Base-by-base conservation (phyloP, 2,888 invertebrate genomes). In the Orchesella flavescens region DNA sequence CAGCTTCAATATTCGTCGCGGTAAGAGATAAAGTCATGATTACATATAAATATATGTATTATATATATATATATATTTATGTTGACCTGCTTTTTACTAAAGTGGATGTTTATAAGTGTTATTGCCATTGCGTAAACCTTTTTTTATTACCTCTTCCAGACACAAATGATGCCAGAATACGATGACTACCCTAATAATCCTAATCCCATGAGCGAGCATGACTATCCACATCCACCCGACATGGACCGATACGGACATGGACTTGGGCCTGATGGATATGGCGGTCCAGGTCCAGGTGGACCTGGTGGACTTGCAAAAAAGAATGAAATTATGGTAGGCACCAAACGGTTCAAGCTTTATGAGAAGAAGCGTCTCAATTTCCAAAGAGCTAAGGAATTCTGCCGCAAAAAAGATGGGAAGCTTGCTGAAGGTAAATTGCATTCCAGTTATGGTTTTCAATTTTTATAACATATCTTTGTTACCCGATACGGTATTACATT, bases 341-440 rank as follows among this genome's bases (percentile, higher is more conserved):
- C 75, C 23, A 88, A 87, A 49, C 69, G 84, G 15, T 88, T 85
- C 83, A 87, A 87, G 71, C 34, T 88, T n/a, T 88, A 82, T 59
- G 88, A 88, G 66, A 88, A 86, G 61, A 87, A 86, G 55, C 68
- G 83, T 3, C 69, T 88, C 10, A 85, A 84, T 55, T 81, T 85
- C 73, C 84, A 87, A 57, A 85, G 86, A 66, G 87, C 88, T 4
- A 77, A 79, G 19, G 83, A 85, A 21, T 87, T 85, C 43, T 88
- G 88, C 63, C 87, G 79, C 49, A 87, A 77, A 23, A 66, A 84
- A 44, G 86, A 84, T 5, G 88, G 87, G 59, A 79, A 80, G 66
- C 83, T 88, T 15, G 87, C 85, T 12, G 71, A 80, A 83, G 84
- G 85, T 85, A 66, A 34, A 7, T 7, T 68, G n/a, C 44, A 23